These are phyloP conservation scores for Hypolimnas misippus DNA, from an alignment of 2,888 invertebrate genomes.

Conservation along the genomic window DNA sequence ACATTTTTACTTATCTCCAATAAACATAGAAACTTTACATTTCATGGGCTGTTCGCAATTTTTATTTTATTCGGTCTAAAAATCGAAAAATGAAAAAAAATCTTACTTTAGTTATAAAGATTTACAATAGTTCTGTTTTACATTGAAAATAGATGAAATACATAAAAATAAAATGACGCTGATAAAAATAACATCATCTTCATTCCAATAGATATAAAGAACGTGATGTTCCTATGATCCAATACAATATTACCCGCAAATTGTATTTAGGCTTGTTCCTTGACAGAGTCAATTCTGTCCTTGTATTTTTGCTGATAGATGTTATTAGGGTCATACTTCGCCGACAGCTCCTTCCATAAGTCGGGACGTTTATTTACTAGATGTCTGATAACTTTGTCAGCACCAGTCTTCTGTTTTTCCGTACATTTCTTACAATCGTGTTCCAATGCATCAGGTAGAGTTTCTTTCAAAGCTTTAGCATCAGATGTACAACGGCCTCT, in stretches of 20 bases:
- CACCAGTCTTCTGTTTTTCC: constrained; percentile 76
- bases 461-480: constrained; percentile 83
- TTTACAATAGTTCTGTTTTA: not conserved
- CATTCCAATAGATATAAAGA: not conserved
- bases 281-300: constrained; percentile 64
- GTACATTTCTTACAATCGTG: constrained; percentile 82
- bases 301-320: constrained; percentile 87
- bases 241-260: not conserved
- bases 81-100: no score
- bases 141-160: no score
- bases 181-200: not conserved
- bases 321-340: constrained; percentile 88
- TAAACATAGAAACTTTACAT: no score
- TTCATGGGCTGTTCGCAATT: no score
- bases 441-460: constrained; percentile 88
- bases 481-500: constrained; percentile 87
- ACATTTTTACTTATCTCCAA: not conserved
- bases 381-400: constrained; percentile 87
- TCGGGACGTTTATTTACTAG: constrained; percentile 87
- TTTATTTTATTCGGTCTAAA: no score
- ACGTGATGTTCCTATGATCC: not conserved
- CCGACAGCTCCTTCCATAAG: constrained; percentile 86
- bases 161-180: not conserved
- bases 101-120: no score
- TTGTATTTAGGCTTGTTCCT: constrained; percentile 48